Percentiles rank a stretch among this genome's conserved stretches.
Evolutionary conservation across 2,888 invertebrate species (phyloP).

Genomic region (Nezara viridula): DNA sequence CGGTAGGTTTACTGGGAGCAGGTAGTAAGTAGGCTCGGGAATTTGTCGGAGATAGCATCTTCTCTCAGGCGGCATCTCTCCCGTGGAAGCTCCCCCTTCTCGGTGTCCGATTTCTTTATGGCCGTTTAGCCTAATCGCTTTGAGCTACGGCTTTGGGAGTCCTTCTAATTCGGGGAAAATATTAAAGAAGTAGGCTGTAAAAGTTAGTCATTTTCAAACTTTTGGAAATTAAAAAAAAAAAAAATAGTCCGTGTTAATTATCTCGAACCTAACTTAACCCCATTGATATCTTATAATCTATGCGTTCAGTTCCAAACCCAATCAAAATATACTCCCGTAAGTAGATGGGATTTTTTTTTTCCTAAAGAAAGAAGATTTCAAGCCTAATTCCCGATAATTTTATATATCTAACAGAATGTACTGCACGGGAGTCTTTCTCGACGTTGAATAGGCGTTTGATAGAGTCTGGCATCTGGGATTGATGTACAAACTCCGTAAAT

Average conservation of each 20-base stretch:
- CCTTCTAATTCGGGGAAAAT: not conserved
- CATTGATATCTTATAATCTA: no score
- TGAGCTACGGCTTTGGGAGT: not conserved
- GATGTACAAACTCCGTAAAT: no score
- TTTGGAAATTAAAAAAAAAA: not conserved
- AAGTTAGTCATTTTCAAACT: not conserved
- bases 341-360: no score
- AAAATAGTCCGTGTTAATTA: not conserved
- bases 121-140: constrained; percentile 21
- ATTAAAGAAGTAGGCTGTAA: not conserved
- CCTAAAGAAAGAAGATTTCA: no score
- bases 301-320: no score
- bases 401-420: no score
- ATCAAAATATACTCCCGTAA: no score
- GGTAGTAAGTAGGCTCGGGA: not conserved
- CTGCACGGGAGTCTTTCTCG: no score
- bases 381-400: no score
- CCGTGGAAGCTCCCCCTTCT: not conserved
- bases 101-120: constrained; percentile 21
- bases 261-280: no score
- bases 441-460: no score
- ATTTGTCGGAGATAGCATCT: constrained; percentile 8
- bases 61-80: not conserved
- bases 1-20: not conserved
- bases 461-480: no score